These are phyloP conservation scores for Trematocara marginatum DNA, from an alignment of 2,113 vertebrate genomes.

Conservation along the genomic window DNA sequence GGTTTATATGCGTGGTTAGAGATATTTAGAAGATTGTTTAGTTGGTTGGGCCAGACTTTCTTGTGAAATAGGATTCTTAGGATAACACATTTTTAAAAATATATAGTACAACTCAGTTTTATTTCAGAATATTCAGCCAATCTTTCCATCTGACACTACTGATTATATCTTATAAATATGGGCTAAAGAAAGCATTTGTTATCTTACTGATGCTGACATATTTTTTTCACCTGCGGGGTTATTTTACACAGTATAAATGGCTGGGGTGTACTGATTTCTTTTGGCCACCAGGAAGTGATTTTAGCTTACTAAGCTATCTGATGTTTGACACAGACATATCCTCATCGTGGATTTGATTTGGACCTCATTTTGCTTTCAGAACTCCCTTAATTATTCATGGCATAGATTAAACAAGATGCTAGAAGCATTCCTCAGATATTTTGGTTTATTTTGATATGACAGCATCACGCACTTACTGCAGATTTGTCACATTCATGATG, in stretches of 20 bases:
- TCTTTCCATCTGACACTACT: not conserved
- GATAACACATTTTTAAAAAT: not conserved
- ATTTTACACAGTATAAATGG: not conserved
- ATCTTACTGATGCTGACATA: not conserved
- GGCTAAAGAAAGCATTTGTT: not conserved
- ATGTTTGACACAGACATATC: not conserved
- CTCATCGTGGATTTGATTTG: not conserved
- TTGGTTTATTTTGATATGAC: not conserved
- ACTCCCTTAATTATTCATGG: not conserved
- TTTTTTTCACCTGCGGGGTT: fast-evolving
- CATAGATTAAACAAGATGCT: not conserved
- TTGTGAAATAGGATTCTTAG: not conserved
- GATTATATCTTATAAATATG: not conserved
- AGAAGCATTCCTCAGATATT: not conserved
- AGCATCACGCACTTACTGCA: not conserved
- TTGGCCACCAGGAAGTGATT: not conserved
- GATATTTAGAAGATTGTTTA: not conserved
- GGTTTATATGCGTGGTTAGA: not conserved
- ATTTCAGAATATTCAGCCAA: not conserved
- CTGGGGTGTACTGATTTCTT: not conserved
- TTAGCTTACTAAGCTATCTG: not conserved
- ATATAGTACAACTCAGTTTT: not conserved
- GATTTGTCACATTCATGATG: not conserved
- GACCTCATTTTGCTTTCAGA: not conserved
- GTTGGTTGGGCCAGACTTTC: not conserved